These are phyloP conservation scores for Ageneiosus marmoratus DNA, from an alignment of 2,113 vertebrate genomes.

Conservation along the genomic window DNA sequence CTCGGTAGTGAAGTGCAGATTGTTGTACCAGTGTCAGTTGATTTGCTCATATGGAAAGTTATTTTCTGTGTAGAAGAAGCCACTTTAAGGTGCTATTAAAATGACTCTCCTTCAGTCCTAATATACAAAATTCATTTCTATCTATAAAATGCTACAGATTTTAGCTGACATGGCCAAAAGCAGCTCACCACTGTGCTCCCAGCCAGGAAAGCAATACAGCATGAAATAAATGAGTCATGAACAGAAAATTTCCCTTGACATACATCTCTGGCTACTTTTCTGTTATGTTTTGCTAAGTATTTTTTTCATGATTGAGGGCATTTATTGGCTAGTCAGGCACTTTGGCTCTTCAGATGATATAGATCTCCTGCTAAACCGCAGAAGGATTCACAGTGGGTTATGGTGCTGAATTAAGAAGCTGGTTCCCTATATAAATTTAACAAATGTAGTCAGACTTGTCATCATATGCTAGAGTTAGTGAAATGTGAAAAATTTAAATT, in stretches of 20 bases:
- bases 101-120: conserved; percentile 25
- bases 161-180: conserved; percentile 41
- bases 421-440: conserved; percentile 36
- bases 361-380: conserved; percentile 43
- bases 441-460: conserved; percentile 42
- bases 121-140: conserved; percentile 37
- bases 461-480: conserved; percentile 15
- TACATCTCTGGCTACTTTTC: conserved; percentile 32
- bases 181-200: conserved; percentile 33
- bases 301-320: conserved; percentile 42
- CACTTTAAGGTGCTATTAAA: conserved; percentile 20
- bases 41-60: conserved; percentile 44
- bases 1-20: conserved; percentile 25
- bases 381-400: conserved; percentile 33
- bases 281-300: conserved; percentile 26
- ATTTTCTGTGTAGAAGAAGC: conserved; percentile 21
- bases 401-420: conserved; percentile 27
- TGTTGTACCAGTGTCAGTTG: conserved; percentile 15
- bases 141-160: conserved; percentile 49
- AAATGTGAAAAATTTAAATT: conserved; percentile 21
- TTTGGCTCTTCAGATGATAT: conserved; percentile 39
- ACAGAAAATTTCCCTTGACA: conserved; percentile 15
- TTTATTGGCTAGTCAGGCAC: conserved; percentile 32
- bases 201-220: conserved; percentile 48
- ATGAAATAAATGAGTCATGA: conserved; percentile 41